Conservation (phyloP, 2,888 invertebrate genomes). For the Pyrrhosoma nymphula region DNA sequence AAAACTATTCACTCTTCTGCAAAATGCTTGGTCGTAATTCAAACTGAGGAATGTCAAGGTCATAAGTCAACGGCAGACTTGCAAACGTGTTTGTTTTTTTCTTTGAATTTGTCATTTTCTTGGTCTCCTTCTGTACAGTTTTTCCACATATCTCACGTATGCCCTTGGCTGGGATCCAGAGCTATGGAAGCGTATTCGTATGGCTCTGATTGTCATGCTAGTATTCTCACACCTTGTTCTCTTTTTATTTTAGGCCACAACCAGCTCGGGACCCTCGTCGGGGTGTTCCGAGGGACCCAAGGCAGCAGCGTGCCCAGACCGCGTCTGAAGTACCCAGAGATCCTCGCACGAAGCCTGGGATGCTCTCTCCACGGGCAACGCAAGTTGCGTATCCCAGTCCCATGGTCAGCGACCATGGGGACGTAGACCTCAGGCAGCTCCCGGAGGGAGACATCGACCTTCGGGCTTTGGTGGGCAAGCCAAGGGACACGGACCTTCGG, state of each 20-base stretch:
- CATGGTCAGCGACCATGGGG: slow-evolving; percentile 73
- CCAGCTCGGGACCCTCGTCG: slow-evolving; percentile 70
- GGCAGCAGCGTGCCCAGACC: slow-evolving; percentile 54
- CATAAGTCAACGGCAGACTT: too few relatives aligned
- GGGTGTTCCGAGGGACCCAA: slow-evolving; percentile 68
- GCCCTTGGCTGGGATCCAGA: too few relatives aligned
- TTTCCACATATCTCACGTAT: too few relatives aligned
- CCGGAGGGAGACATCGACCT: slow-evolving; percentile 70
- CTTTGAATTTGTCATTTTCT: too few relatives aligned
- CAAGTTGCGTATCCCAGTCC: neutral
- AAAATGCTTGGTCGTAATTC: too few relatives aligned
- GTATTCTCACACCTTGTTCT: neutral
- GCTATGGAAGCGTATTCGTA: too few relatives aligned
- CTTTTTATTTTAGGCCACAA: neutral
- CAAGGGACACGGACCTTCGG: slow-evolving; percentile 85
- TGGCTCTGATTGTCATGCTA: neutral
- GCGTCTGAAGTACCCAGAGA: slow-evolving; percentile 74
- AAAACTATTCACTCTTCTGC: too few relatives aligned
- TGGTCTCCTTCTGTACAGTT: too few relatives aligned
- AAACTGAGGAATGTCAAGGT: too few relatives aligned
- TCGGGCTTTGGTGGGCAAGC: slow-evolving; percentile 69
- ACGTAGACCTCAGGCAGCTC: slow-evolving; percentile 75
- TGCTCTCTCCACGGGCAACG: slow-evolving; percentile 23
- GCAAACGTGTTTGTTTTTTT: too few relatives aligned
- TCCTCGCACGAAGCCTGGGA: slow-evolving; percentile 73